Percentiles rank a stretch among this genome's conserved stretches.
Evolutionary conservation across 2,113 vertebrate genomes (phyloP).

Genomic region (human (Homo sapiens)): DNA sequence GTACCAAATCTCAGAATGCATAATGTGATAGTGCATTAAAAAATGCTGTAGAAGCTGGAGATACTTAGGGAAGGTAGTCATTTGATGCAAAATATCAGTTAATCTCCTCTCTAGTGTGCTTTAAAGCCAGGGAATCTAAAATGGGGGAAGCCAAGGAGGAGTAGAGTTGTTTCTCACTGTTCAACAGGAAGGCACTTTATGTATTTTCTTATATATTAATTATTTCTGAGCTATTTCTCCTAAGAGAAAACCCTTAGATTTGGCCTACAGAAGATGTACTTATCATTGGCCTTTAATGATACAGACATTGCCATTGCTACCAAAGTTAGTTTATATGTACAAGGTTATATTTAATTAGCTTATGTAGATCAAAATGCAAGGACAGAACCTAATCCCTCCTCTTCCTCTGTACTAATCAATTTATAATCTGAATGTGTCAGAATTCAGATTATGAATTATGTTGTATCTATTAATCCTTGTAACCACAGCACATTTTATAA

Average conservation of each 20-base stretch:
- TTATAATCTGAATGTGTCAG: neutral
- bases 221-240: neutral
- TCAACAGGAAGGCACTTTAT: neutral
- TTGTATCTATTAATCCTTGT: slow-evolving; percentile 61
- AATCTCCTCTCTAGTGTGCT: neutral
- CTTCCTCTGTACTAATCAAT: slow-evolving; percentile 7
- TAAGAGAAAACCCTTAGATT: neutral
- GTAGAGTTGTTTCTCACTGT: neutral
- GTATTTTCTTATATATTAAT: neutral
- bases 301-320: neutral
- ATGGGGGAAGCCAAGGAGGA: neutral
- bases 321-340: neutral
- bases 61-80: neutral
- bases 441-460: slow-evolving; percentile 42
- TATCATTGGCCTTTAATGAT: neutral
- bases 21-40: neutral
- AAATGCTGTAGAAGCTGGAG: neutral
- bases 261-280: neutral
- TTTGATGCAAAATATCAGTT: neutral
- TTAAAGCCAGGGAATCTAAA: slow-evolving; percentile 15
- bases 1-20: neutral
- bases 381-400: neutral
- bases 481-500: slow-evolving; percentile 58
- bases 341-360: neutral
- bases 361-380: neutral